Evolutionary conservation across 2,888 invertebrate genomes (phyloP).

Genomic region (Luperina nickerlii): DNA sequence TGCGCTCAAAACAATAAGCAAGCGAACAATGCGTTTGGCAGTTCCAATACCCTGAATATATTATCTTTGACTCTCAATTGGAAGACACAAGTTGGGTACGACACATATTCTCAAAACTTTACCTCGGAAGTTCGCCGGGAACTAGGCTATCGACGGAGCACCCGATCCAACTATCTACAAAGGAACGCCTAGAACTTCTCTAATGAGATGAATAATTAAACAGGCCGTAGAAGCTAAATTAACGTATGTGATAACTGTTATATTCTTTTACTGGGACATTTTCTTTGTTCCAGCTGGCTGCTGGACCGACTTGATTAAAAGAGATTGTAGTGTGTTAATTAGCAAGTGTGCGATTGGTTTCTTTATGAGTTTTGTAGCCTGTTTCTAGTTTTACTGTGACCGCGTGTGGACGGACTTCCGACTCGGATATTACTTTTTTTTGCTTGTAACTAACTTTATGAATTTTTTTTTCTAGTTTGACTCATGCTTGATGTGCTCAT

Average conservation of each 20-base stretch:
- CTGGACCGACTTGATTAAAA: constrained; percentile 39
- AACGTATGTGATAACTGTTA: constrained; percentile 59
- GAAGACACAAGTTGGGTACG: constrained; percentile 76
- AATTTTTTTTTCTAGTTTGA: neutral
- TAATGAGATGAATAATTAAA: constrained; percentile 90
- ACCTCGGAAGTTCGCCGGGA: constrained; percentile 73
- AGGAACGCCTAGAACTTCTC: constrained; percentile 85
- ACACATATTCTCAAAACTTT: constrained; percentile 82
- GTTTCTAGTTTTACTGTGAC: neutral
- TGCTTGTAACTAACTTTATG: neutral
- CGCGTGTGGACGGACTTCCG: neutral
- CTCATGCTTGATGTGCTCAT: neutral
- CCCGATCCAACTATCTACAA: constrained; percentile 80
- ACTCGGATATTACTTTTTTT: neutral
- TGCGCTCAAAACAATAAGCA: constrained; percentile 56
- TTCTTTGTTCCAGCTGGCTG: constrained; percentile 39
- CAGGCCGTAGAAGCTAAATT: constrained; percentile 70
- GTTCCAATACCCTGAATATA: constrained; percentile 69
- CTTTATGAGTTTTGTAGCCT: constrained; percentile 9
- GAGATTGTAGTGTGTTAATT: constrained; percentile 41
- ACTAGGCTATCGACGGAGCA: constrained; percentile 85
- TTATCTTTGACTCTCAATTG: constrained; percentile 77
- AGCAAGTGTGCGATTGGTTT: constrained; percentile 26
- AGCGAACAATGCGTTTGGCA: constrained; percentile 62
- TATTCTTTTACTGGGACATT: constrained; percentile 48